These are phyloP conservation scores for Pantelozetes paolii DNA, from an alignment of 2,888 invertebrate genomes.

Conservation along the genomic window DNA sequence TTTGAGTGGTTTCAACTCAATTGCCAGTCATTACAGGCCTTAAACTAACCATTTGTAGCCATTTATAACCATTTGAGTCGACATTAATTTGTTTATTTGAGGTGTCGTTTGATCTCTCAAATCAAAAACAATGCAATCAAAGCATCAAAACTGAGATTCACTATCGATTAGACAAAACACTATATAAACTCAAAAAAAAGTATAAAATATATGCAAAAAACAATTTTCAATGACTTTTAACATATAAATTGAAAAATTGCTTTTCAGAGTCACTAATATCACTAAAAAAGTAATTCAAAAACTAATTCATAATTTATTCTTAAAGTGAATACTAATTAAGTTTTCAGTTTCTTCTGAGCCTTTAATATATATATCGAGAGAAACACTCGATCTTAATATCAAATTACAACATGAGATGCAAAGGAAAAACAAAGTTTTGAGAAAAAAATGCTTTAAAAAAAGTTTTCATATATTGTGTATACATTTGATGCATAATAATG, in stretches of 20 bases:
- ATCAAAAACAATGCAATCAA: constrained; percentile 17
- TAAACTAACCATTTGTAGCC: constrained; percentile 27
- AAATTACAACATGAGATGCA: constrained; percentile 29
- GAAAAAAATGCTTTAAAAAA: constrained; percentile 28
- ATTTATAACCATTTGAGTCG: constrained; percentile 12
- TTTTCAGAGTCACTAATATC: neutral
- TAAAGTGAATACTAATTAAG: constrained; percentile 35
- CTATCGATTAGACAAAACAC: neutral
- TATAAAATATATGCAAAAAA: neutral
- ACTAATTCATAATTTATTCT: constrained; percentile 36
- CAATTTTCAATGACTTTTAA: neutral
- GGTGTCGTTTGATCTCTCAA: constrained; percentile 17
- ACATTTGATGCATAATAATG: constrained; percentile 28
- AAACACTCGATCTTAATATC: constrained; percentile 35
- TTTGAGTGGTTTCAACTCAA: neutral
- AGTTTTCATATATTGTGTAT: constrained; percentile 10
- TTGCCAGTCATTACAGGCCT: neutral
- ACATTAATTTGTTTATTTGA: constrained; percentile 34
- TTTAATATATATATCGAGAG: neutral
- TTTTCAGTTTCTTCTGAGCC: constrained; percentile 8
- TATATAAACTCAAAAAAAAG: neutral
- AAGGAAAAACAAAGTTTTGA: constrained; percentile 34
- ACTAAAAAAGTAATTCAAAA: constrained; percentile 23
- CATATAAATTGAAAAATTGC: constrained; percentile 26
- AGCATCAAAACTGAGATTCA: constrained; percentile 23